phyloP scores from a whole-genome alignment of 2,113 vertebrate species.

The Aythya baeri region DNA sequence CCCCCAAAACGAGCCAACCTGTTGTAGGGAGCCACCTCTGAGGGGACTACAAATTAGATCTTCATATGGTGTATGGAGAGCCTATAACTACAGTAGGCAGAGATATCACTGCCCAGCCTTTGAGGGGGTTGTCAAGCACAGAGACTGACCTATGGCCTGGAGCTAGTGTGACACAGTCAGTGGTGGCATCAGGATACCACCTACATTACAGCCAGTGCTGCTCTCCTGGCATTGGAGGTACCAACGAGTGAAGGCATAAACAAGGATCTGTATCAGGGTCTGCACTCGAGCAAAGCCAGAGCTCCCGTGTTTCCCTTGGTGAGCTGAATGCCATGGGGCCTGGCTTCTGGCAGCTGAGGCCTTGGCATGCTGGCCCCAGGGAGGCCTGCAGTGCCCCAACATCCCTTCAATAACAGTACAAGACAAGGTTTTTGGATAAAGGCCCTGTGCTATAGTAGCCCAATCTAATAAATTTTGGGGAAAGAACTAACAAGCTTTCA shows the following conservation, averaged over 20 bases:
- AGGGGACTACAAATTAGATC: neutral
- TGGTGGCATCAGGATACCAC: neutral
- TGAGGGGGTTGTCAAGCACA: neutral
- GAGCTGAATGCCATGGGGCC: neutral
- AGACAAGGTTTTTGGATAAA: neutral
- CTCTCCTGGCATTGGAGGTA: neutral
- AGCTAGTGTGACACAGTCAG: neutral
- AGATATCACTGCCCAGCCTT: neutral
- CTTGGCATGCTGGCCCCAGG: neutral
- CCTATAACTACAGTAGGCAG: neutral
- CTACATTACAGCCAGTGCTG: neutral
- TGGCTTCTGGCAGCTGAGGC: fast-evolving
- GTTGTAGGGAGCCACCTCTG: neutral
- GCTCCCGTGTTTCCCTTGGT: neutral
- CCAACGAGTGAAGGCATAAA: neutral
- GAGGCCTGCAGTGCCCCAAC: neutral
- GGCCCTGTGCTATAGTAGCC: neutral
- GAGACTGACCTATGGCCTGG: neutral
- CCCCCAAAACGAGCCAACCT: neutral
- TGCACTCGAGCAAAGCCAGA: neutral
- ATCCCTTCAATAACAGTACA: neutral
- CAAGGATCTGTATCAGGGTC: neutral
- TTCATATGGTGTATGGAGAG: neutral
- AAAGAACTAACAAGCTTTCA: neutral
- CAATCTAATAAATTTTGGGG: neutral